These are phyloP conservation scores for Pterocles gutturalis DNA, from an alignment of 2,113 vertebrate genomes.

Conservation along the genomic window DNA sequence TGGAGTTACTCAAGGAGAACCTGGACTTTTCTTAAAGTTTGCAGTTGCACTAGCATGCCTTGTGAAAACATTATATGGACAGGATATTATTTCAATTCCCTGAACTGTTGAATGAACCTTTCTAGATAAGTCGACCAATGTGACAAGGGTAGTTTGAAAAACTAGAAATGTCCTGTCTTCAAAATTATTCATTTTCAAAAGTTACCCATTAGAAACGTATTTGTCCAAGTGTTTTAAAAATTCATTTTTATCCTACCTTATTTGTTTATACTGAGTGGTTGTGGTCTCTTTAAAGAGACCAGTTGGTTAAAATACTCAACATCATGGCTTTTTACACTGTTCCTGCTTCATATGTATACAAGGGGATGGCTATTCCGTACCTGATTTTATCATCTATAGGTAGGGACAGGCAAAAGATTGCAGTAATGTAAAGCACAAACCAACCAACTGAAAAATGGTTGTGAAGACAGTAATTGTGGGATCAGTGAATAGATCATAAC, in stretches of 20 bases:
- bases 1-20: neutral
- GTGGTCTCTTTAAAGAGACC: neutral
- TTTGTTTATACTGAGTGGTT: neutral
- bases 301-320: neutral
- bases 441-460: neutral
- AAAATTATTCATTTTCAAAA: neutral
- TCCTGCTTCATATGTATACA: neutral
- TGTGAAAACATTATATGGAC: neutral
- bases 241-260: neutral
- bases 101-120: neutral
- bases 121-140: neutral
- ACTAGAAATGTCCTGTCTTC: neutral
- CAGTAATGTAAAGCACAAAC: neutral
- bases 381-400: neutral
- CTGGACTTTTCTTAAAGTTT: neutral
- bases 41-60: neutral
- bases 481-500: neutral
- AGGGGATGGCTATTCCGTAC: neutral
- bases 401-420: neutral
- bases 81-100: neutral
- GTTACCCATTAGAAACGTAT: neutral
- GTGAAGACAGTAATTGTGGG: neutral
- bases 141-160: neutral
- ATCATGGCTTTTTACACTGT: neutral
- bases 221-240: neutral